Base-by-base conservation (phyloP, 2,797 vertebrate species). In the Lates japonicus region DNA sequence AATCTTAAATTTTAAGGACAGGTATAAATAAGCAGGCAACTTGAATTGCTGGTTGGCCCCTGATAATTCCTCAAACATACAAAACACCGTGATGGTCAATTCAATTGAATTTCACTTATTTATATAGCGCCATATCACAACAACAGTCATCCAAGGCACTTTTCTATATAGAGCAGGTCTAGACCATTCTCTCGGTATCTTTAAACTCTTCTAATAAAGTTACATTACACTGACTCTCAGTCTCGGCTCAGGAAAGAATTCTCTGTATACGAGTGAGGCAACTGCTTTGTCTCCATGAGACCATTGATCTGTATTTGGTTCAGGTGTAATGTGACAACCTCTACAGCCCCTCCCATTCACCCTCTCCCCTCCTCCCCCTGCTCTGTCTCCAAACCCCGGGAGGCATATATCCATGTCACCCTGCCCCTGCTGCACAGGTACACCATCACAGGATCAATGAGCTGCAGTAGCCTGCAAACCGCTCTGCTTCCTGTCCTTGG, bases 401-500 rank as follows among this genome's bases (percentile, higher is more conserved):
- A 86, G 93, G 55, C 87, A n/a, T n/a, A 69, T 93, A 93, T 94
- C 92, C 51, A 82, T 93, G 85, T 92, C 92, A 86, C 31, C 41
- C n/a, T n/a, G n/a, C n/a, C n/a, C 75, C 41, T 70, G 70, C 74
- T 72, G 84, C 80, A 93, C 92, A 92, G 90, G 88, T 89, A 84
- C 44, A 37, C 76, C 39, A 81, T 89, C 70, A 79, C 73, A 72
- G 25, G 83, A 88, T 76, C 74, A 35, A 65, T 61, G 33, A 77
- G 76, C 67, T 70, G 19, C 58, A 65, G 57, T 76, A 60, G 35
- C 74, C 76, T 33, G 41, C 17, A n/a, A 16, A 4, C 20, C 11
- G 13, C 70, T n/a, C 61, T 55, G 37, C 22, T 64, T 58, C 13
- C 49, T 41, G 9, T 20, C 20, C 14, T 1, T 3, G 1, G 16